phyloP scores from a whole-genome alignment of 2,888 invertebrate species.

The Mongoloraphidia duomilia region DNA sequence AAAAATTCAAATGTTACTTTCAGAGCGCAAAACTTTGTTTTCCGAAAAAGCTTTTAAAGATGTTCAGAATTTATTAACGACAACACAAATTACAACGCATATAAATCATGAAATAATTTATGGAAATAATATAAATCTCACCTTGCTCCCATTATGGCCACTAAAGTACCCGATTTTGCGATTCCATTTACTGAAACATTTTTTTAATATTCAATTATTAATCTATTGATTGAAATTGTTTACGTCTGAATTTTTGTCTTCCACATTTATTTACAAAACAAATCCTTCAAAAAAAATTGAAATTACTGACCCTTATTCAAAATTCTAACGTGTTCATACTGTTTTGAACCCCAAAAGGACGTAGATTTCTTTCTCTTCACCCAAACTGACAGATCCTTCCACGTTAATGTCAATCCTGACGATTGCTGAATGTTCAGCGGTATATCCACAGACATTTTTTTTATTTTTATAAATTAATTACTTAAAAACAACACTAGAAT shows the following conservation, averaged over 20 bases:
- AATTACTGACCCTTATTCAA: conserved; percentile 36
- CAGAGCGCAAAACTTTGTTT: background rate
- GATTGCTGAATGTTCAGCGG: background rate
- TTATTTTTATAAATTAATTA: background rate
- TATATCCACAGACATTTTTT: background rate
- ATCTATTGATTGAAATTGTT: no score
- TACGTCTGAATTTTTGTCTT: no score
- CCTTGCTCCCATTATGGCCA: conserved; percentile 64
- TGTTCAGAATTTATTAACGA: background rate
- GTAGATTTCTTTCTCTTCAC: conserved; percentile 33
- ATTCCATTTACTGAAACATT: conserved; percentile 47
- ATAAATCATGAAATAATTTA: conserved; percentile 1
- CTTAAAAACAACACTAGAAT: no score
- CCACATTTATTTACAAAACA: background rate
- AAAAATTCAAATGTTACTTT: conserved; percentile 12
- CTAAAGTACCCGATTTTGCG: conserved; percentile 50
- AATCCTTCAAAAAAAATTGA: background rate
- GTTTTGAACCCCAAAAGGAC: conserved; percentile 35
- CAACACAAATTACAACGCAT: background rate
- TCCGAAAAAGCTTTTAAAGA: background rate
- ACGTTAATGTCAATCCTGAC: conserved; percentile 31
- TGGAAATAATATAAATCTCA: conserved; percentile 21
- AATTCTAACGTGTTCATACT: conserved; percentile 36
- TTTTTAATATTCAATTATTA: no score
- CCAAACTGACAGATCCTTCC: conserved; percentile 39